Evolutionary conservation across 1,140 invertebrate genomes (phyloP).

Genomic region (Ectropis grisescens): DNA sequence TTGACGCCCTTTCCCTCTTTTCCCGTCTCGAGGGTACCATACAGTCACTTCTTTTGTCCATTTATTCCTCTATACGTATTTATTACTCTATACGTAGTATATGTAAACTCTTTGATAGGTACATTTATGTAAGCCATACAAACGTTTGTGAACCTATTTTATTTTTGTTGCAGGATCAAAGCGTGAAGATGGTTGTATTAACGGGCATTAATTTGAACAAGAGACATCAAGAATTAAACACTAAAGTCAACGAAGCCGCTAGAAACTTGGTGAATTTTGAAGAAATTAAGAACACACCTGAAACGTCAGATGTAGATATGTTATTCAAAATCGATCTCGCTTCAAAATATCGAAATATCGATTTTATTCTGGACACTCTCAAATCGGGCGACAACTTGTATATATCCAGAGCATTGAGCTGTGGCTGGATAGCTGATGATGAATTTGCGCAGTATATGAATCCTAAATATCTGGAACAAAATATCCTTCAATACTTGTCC

Average conservation of each 20-base stretch:
- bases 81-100: too few species aligned
- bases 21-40: too few species aligned
- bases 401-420: conserved; percentile 21
- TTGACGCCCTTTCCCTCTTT: too few species aligned
- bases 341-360: conserved; percentile 18
- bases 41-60: too few species aligned
- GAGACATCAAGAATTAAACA: conserved; percentile 20
- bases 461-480: conserved; percentile 14
- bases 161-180: too few species aligned
- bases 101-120: too few species aligned
- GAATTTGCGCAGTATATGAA: conserved; percentile 18
- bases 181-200: conserved; percentile 19
- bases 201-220: conserved; percentile 13
- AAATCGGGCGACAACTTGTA: conserved; percentile 24
- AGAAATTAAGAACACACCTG: background rate
- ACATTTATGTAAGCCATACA: too few species aligned
- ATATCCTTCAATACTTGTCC: conserved; percentile 20
- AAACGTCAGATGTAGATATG: conserved; percentile 19
- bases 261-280: conserved; percentile 8
- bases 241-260: conserved; percentile 18
- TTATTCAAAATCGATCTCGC: conserved; percentile 30
- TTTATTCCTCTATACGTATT: too few species aligned
- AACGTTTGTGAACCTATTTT: too few species aligned
- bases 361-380: conserved; percentile 24
- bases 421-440: conserved; percentile 19